phyloP scores from a whole-genome alignment of 1,140 invertebrate genomes.

The Chrysomallon squamiferum region DNA sequence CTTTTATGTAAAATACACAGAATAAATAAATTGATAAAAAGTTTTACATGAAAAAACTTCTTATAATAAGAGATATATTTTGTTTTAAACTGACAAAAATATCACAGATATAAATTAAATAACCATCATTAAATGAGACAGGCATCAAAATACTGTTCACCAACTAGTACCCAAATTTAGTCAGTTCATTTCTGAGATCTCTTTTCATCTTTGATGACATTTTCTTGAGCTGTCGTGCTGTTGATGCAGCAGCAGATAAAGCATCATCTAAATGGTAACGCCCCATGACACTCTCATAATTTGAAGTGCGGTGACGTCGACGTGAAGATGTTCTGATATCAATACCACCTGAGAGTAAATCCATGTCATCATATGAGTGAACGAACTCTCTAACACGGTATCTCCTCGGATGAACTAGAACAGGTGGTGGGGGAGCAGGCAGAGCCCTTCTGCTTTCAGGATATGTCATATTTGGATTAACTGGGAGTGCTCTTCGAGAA shows the following conservation, averaged over 20 bases:
- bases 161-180: constrained; percentile 9
- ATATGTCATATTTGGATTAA: neutral
- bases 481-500: constrained; percentile 20
- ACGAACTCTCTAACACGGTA: constrained; percentile 37
- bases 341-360: constrained; percentile 39
- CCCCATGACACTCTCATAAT: constrained; percentile 15
- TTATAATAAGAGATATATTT: no score
- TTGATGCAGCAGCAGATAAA: constrained; percentile 37
- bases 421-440: constrained; percentile 9
- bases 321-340: constrained; percentile 26
- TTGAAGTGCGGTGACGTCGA: neutral
- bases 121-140: neutral
- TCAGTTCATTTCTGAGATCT: constrained; percentile 43
- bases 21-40: no score
- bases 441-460: neutral
- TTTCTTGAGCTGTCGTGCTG: constrained; percentile 45
- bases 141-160: neutral
- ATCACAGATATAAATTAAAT: no score
- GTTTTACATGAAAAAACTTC: no score
- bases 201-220: constrained; percentile 56
- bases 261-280: constrained; percentile 41
- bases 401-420: constrained; percentile 23
- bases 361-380: constrained; percentile 43
- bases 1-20: no score
- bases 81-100: no score